These are phyloP conservation scores for Cladorhizidae sp. DNA, from an alignment of 37 sponge, comb jelly and placozoan genomes.

Conservation along the genomic window DNA sequence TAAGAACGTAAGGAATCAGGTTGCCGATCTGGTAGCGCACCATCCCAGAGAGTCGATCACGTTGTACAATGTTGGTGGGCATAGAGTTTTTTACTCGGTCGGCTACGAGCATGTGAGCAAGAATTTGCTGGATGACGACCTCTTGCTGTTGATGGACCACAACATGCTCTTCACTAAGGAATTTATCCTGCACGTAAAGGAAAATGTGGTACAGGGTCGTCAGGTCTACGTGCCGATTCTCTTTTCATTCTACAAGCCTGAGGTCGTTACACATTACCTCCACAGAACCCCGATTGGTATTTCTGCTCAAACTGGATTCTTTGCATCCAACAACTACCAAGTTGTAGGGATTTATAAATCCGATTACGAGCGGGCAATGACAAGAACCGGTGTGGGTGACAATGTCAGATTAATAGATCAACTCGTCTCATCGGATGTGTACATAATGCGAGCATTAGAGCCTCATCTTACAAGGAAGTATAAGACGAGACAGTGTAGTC, in stretches of 20 bases:
- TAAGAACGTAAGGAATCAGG: not conserved
- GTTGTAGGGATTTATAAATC: slow-evolving; percentile 46
- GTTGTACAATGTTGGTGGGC: not conserved
- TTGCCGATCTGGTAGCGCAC: not conserved
- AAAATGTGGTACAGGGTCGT: slow-evolving; percentile 26
- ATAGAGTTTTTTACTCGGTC: not conserved
- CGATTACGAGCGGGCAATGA: slow-evolving; percentile 12
- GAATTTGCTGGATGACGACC: slow-evolving; percentile 2
- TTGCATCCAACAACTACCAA: slow-evolving; percentile 55
- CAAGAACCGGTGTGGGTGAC: not conserved
- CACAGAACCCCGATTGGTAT: not conserved
- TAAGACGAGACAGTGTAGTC: slow-evolving; percentile 28
- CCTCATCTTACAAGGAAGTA: slow-evolving; percentile 44
- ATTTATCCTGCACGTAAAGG: slow-evolving; percentile 46
- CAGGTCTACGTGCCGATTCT: slow-evolving; percentile 54
- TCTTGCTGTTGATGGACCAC: slow-evolving; percentile 40
- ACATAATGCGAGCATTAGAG: slow-evolving; percentile 59
- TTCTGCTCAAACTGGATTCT: slow-evolving; percentile 56
- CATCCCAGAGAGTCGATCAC: slow-evolving; percentile 20
- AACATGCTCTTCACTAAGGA: slow-evolving; percentile 32
- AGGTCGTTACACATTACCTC: slow-evolving; percentile 12
- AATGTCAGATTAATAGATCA: slow-evolving; percentile 53
- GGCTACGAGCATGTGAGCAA: slow-evolving; percentile 19
- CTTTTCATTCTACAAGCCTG: slow-evolving; percentile 65
- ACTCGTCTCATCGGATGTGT: slow-evolving; percentile 11